phyloP scores from a whole-genome alignment of 2,888 invertebrate species.

The Chrysolina oricalcia region DNA sequence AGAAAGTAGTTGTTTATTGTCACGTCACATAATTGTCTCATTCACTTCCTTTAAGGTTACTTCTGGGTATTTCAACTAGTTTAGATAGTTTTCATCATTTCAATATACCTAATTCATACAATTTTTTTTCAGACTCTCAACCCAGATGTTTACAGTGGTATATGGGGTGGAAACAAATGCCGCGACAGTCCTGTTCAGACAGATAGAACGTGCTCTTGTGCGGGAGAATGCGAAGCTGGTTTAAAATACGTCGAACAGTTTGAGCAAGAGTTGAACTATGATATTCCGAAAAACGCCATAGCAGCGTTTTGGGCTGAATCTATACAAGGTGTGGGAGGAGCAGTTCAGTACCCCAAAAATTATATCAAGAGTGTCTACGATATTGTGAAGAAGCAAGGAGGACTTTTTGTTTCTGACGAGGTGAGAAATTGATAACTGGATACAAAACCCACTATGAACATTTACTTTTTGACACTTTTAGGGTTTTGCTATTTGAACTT shows the following conservation, averaged over 20 bases:
- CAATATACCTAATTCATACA: too few species aligned
- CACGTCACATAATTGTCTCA: too few species aligned
- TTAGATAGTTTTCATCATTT: too few species aligned
- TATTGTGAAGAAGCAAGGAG: conserved; percentile 86
- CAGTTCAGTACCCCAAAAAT: conserved; percentile 92
- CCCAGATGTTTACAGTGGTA: conserved; percentile 92
- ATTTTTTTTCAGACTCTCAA: conserved; percentile 81
- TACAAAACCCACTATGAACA: too few species aligned
- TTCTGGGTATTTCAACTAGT: too few species aligned
- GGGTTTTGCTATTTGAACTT: too few species aligned
- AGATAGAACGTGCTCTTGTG: conserved; percentile 80
- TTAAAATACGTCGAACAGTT: conserved; percentile 89
- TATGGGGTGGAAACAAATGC: conserved; percentile 92
- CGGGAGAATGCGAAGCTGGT: conserved; percentile 80
- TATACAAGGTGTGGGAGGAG: conserved; percentile 96
- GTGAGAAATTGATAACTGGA: conserved; percentile 69
- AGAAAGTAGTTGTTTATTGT: too few species aligned
- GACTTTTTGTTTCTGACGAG: conserved; percentile 94
- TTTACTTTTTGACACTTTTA: too few species aligned
- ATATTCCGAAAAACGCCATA: conserved; percentile 83
- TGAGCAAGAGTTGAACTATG: conserved; percentile 84
- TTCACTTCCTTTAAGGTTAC: too few species aligned
- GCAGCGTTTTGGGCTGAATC: conserved; percentile 96
- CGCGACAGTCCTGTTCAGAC: conserved; percentile 90
- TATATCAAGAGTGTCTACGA: conserved; percentile 88